Evolutionary conservation across 2,797 vertebrate species (phyloP).

Genomic region (Staurois parvus): DNA sequence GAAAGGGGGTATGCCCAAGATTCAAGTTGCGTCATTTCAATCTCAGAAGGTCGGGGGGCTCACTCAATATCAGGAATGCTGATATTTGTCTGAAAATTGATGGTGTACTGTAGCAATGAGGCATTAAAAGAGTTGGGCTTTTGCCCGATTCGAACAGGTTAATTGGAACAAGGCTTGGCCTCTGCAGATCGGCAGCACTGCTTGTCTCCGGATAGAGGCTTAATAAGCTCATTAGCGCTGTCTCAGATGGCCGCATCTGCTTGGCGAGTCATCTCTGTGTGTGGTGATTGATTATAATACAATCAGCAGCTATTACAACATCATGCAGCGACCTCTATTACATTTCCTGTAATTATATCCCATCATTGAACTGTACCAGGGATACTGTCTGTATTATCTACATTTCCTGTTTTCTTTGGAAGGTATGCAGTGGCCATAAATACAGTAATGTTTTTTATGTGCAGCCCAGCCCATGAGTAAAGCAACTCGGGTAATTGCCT

Average conservation of each 20-base stretch:
- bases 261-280: conserved; percentile 14
- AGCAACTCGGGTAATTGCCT: too few relatives aligned
- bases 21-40: too few relatives aligned
- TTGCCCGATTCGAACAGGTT: conserved; percentile 9
- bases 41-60: background rate
- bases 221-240: conserved; percentile 36
- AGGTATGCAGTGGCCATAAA: background rate
- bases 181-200: background rate
- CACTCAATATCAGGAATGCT: background rate
- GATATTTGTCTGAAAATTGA: background rate
- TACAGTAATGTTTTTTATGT: background rate
- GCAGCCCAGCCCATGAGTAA: too few relatives aligned
- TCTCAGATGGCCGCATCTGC: conserved; percentile 14
- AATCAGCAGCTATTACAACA: background rate
- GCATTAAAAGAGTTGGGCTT: background rate
- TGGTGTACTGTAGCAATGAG: background rate
- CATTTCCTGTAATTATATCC: background rate
- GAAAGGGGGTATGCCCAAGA: too few relatives aligned
- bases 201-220: background rate
- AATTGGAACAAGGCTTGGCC: conserved; percentile 4
- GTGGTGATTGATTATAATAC: background rate
- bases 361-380: background rate
- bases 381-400: background rate
- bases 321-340: background rate
- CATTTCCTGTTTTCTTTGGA: background rate